These are phyloP conservation scores for Sinodicranocentrus sp. DNA, from an alignment of 2,888 invertebrate genomes.

Conservation along the genomic window DNA sequence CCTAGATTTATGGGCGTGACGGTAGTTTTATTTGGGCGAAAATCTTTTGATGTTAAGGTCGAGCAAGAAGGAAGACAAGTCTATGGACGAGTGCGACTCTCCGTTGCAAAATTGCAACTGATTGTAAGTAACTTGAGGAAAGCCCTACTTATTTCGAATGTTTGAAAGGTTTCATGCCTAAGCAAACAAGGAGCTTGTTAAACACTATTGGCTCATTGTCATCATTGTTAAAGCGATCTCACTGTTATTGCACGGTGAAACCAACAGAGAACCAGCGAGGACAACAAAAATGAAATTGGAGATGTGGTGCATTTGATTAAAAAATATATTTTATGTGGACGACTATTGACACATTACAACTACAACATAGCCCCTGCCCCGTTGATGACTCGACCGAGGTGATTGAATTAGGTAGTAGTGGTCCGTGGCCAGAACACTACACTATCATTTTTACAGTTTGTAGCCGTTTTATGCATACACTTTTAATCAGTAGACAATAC, in stretches of 20 bases:
- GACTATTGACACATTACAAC: background rate
- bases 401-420: slow-evolving; percentile 27
- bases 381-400: slow-evolving; percentile 17
- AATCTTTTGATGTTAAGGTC: background rate
- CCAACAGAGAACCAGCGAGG: too few species aligned
- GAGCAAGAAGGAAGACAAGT: slow-evolving; percentile 54
- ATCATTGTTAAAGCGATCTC: background rate
- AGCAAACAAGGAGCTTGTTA: background rate
- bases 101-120: slow-evolving; percentile 66
- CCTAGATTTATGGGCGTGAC: too few species aligned
- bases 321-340: background rate
- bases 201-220: slow-evolving; percentile 7
- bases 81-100: slow-evolving; percentile 49
- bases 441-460: slow-evolving; percentile 23
- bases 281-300: slow-evolving; percentile 36
- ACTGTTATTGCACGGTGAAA: too few species aligned
- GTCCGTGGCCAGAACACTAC: background rate
- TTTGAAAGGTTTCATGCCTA: slow-evolving; percentile 19
- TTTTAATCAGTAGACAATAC: slow-evolving; percentile 10
- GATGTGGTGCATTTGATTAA: slow-evolving; percentile 24
- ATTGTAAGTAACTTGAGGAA: slow-evolving; percentile 52
- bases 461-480: slow-evolving; percentile 16
- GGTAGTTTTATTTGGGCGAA: too few species aligned
- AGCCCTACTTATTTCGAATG: slow-evolving; percentile 63
- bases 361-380: background rate